Percentiles rank a stretch among this genome's conserved stretches.
phyloP scores from a whole-genome alignment of 2,888 invertebrate genomes.

The Lycocerus yunnanus region DNA sequence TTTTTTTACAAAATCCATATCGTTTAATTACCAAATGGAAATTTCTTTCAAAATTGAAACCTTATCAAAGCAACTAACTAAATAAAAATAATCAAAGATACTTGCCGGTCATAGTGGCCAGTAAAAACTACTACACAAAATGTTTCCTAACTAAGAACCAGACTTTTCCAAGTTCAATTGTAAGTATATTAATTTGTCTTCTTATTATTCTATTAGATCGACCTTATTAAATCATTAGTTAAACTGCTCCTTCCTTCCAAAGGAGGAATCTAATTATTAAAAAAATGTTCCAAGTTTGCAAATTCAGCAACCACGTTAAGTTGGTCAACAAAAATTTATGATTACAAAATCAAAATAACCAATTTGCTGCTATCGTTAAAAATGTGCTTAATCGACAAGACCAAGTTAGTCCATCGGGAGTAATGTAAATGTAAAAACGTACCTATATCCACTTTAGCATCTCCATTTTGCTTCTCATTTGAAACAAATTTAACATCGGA shows the following conservation, averaged over 20 bases:
- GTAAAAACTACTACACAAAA: neutral
- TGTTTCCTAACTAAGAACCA: neutral
- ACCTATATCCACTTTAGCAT: slow-evolving; percentile 86
- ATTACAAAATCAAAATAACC: neutral
- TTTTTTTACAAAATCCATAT: too few relatives aligned
- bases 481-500: slow-evolving; percentile 77
- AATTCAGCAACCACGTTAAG: neutral
- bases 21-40: neutral
- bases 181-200: neutral
- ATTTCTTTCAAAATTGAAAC: neutral
- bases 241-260: neutral
- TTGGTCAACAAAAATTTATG: neutral
- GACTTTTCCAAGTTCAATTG: neutral
- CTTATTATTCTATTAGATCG: neutral
- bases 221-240: neutral
- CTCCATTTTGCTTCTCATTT: slow-evolving; percentile 76
- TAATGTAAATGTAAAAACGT: slow-evolving; percentile 3
- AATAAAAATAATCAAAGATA: neutral
- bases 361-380: too few relatives aligned
- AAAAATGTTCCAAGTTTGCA: neutral
- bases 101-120: neutral
- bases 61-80: too few relatives aligned
- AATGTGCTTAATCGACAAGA: neutral
- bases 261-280: neutral
- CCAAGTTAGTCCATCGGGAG: neutral